Evolutionary conservation across 2,113 vertebrate species (phyloP).

Genomic region (Bujurquina vittata): DNA sequence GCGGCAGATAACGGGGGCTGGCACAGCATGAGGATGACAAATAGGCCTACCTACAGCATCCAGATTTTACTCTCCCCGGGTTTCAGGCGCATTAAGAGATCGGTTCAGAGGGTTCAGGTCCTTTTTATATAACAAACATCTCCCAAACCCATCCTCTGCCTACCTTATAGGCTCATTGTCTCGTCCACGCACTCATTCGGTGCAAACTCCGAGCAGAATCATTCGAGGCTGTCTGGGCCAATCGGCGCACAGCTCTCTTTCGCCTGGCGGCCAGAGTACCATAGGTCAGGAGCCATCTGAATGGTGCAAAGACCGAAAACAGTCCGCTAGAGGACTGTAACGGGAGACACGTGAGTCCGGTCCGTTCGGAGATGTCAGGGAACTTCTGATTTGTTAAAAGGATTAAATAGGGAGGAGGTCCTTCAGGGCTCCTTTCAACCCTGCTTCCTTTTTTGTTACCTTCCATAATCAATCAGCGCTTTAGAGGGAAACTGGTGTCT

Average conservation of each 20-base stretch:
- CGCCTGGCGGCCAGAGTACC: constrained; percentile 17
- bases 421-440: neutral
- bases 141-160: neutral
- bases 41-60: constrained; percentile 49
- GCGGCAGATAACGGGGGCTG: neutral
- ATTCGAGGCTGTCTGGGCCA: constrained; percentile 73
- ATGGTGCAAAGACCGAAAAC: neutral
- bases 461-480: neutral
- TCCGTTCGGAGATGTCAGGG: neutral
- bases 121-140: constrained; percentile 10
- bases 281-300: constrained; percentile 40
- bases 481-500: neutral
- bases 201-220: constrained; percentile 70
- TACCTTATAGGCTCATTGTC: constrained; percentile 10
- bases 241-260: constrained; percentile 40
- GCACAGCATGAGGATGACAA: neutral
- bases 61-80: constrained; percentile 18
- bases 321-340: neutral
- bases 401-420: neutral
- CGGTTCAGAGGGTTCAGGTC: neutral
- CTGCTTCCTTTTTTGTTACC: neutral
- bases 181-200: constrained; percentile 48
- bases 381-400: neutral
- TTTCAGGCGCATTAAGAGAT: neutral
- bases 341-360: neutral